Evolutionary conservation across 2,113 vertebrate genomes (phyloP), one percentile per base, ranked within the genome.

Genomic region (Brienomyrus longianalis): DNA sequence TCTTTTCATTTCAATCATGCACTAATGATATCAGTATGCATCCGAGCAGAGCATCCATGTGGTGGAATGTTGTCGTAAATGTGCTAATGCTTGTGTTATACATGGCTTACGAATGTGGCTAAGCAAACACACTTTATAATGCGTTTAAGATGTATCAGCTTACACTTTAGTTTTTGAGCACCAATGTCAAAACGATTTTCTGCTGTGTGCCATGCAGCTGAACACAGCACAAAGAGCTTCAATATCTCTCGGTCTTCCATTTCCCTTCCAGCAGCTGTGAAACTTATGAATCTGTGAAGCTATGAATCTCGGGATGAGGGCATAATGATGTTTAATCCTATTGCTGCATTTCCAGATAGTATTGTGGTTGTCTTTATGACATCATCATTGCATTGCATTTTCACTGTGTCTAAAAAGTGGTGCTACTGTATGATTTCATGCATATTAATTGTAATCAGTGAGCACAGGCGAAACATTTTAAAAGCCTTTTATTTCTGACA

Each of bases 121-220:
- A 92, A 93, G 91, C 91, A 92, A 93, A 94, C 88, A 90, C 50
- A 88, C 50, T 70, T 89, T 86, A 90, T 89, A 92, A 92, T 90
- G 91, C 90, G 91, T 94, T 93, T 90, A 91, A 93, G 90, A 51
- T 59, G 70, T 89, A 91, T 45, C 88, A 48, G 90, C 90, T 90
- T 89, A 88, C 43, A 7, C 89, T 17, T 89, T 66, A 87, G 89
- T 94, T 90, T 89, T 92, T 90, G 91, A 90, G 90, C 86, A 59
- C 92, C 91, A 86, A 92, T 90, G 93, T 90, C 91, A 51, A 88
- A 19, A 89, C 91, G 87, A 90, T 92, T 93, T 92, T 94, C 92
- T 91, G 92, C 94, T 91, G 88, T 13, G 90, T 90, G 89, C 89
- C 90, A 90, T 91, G 88, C 92, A 92, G 92, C 92, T 92, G 87